A percentile compares a stretch with the other conserved stretches of the same genome.
Evolutionary conservation across 2,113 vertebrate genomes (phyloP).

Genomic region (Ochotona curzoniae): DNA sequence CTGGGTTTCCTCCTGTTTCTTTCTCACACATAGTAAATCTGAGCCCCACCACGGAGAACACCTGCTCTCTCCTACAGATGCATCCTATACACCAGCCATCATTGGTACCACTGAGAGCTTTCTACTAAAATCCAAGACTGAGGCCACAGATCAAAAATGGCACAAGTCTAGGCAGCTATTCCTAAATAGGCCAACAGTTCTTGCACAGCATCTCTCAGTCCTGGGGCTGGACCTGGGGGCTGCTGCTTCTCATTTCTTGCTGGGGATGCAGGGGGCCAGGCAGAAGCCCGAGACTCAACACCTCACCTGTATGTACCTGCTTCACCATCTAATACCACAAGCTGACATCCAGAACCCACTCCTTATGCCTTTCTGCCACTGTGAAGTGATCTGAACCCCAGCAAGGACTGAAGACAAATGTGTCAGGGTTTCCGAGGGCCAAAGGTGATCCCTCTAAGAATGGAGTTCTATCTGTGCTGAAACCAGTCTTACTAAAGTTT

Average conservation of each 20-base stretch:
- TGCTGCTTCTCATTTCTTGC: background rate
- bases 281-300: accelerated
- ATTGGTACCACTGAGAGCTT: background rate
- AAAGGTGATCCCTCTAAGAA: background rate
- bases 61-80: background rate
- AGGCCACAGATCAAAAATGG: background rate
- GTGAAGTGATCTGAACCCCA: background rate
- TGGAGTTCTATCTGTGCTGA: conserved; percentile 37
- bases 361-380: background rate
- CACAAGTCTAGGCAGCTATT: background rate
- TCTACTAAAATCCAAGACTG: background rate
- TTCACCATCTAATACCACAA: background rate
- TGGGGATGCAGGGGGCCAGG: accelerated
- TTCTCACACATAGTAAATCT: background rate
- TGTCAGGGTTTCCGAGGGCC: background rate
- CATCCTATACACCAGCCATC: background rate
- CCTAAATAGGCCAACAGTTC: background rate
- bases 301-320: accelerated
- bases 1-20: background rate
- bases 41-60: background rate
- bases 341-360: background rate
- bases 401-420: background rate
- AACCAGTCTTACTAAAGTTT: conserved; percentile 23
- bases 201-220: background rate
- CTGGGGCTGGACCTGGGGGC: background rate